Conservation (phyloP, 2,888 invertebrate species). For the Criorhina ranunculi region DNA sequence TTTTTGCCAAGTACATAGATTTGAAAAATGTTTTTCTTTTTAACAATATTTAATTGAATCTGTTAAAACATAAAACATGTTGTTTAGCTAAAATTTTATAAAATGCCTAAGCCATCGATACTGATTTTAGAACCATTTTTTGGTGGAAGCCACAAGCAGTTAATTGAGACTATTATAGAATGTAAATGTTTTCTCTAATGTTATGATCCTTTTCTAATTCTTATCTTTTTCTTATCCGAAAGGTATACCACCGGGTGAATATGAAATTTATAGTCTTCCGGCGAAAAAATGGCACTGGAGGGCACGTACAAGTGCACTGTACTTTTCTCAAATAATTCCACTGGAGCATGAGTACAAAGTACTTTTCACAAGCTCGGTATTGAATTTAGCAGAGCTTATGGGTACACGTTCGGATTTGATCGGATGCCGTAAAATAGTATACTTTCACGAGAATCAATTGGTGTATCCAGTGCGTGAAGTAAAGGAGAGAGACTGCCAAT, state of each 20-base stretch:
- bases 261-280: slow-evolving; percentile 86
- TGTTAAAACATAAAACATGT: slow-evolving; percentile 9
- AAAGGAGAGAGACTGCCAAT: slow-evolving; percentile 90
- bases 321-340: slow-evolving; percentile 87
- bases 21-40: slow-evolving; percentile 12
- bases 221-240: slow-evolving; percentile 34
- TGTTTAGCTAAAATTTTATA: slow-evolving; percentile 1
- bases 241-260: slow-evolving; percentile 82
- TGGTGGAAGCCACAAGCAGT: slow-evolving; percentile 89
- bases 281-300: slow-evolving; percentile 93
- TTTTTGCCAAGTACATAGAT: not conserved
- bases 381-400: slow-evolving; percentile 89
- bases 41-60: not conserved
- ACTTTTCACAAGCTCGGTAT: slow-evolving; percentile 89
- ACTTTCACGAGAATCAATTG: slow-evolving; percentile 92
- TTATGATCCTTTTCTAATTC: slow-evolving; percentile 46
- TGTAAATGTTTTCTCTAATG: slow-evolving; percentile 78
- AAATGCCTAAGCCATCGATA: slow-evolving; percentile 82
- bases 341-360: slow-evolving; percentile 85
- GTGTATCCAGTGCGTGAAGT: slow-evolving; percentile 88
- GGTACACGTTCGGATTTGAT: slow-evolving; percentile 88
- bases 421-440: slow-evolving; percentile 87
- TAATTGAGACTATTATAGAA: slow-evolving; percentile 86
- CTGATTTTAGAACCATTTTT: slow-evolving; percentile 90
- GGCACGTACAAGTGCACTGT: slow-evolving; percentile 88